These are phyloP conservation scores for Cryptocheilus praepositus DNA, from an alignment of 2,888 invertebrate species.

Conservation along the genomic window DNA sequence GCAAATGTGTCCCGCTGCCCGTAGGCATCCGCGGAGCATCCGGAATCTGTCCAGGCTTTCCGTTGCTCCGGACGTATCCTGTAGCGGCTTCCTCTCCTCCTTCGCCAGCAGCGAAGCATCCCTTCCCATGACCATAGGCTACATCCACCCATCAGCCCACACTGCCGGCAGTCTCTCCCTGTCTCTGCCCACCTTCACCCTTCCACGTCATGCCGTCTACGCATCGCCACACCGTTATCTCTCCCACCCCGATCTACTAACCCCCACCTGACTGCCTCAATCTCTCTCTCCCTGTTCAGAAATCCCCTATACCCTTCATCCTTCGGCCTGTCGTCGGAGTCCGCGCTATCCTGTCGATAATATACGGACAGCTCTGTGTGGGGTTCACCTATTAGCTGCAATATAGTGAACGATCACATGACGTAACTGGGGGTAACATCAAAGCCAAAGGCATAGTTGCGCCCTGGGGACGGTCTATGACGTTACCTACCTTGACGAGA, in stretches of 20 bases:
- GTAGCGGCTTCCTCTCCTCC: not conserved
- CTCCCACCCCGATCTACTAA: not conserved
- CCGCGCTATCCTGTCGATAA: slow-evolving; percentile 45
- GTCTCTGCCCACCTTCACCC: not conserved
- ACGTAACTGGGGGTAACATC: slow-evolving; percentile 65
- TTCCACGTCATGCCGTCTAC: slow-evolving; percentile 19
- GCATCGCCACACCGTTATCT: slow-evolving; percentile 13
- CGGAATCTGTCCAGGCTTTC: slow-evolving; percentile 40
- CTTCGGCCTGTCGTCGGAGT: slow-evolving; percentile 4
- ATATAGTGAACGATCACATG: slow-evolving; percentile 61
- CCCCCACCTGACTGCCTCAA: slow-evolving; percentile 10
- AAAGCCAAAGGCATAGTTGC: slow-evolving; percentile 74
- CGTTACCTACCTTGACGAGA: slow-evolving; percentile 46
- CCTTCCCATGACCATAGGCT: too few species aligned
- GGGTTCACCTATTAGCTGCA: slow-evolving; percentile 59
- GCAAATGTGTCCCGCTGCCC: slow-evolving; percentile 59
- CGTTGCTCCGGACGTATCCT: not conserved
- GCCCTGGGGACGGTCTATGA: slow-evolving; percentile 67
- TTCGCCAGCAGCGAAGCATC: slow-evolving; percentile 10
- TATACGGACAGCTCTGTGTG: slow-evolving; percentile 41
- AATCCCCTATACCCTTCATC: not conserved
- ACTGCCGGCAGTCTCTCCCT: not conserved
- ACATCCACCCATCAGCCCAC: not conserved
- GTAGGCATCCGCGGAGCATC: slow-evolving; percentile 50
- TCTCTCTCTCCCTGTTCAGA: slow-evolving; percentile 15